These are phyloP conservation scores for Hafferia zeledoni DNA, from an alignment of 2,797 vertebrate species.

Conservation along the genomic window DNA sequence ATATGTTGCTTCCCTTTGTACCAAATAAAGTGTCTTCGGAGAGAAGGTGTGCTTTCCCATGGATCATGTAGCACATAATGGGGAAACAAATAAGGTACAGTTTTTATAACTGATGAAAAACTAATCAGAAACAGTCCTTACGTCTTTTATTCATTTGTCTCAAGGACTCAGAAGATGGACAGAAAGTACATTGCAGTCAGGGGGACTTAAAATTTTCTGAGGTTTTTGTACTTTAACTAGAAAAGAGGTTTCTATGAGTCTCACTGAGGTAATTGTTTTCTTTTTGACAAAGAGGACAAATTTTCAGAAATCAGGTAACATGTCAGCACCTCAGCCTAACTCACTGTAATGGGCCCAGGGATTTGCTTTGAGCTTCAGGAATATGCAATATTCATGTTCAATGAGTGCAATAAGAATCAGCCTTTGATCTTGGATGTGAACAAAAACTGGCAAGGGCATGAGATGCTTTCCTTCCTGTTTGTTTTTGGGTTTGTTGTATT, in stretches of 20 bases:
- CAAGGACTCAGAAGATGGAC: neutral
- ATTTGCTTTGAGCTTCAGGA: neutral
- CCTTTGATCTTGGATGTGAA: neutral
- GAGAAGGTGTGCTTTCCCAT: neutral
- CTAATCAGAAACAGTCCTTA: neutral
- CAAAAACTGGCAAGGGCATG: neutral
- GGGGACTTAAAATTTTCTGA: neutral
- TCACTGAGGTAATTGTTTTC: neutral
- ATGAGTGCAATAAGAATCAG: neutral
- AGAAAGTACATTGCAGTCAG: neutral
- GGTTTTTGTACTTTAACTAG: neutral
- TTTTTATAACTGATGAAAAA: neutral
- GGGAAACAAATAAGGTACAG: rapidly evolving
- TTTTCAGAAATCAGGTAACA: neutral
- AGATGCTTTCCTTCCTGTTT: neutral
- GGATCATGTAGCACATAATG: neutral
- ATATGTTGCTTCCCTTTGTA: neutral
- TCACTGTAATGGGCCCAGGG: neutral
- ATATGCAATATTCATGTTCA: neutral
- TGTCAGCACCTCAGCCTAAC: neutral
- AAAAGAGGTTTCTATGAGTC: neutral
- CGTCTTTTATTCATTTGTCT: neutral
- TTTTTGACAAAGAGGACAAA: neutral
- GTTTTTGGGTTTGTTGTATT: too few species aligned
- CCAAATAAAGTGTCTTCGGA: neutral